A percentile compares a stretch with the other conserved stretches of the same genome.
phyloP scores from a whole-genome alignment of 2,888 invertebrate genomes.

The Herminia tarsipennalis region DNA sequence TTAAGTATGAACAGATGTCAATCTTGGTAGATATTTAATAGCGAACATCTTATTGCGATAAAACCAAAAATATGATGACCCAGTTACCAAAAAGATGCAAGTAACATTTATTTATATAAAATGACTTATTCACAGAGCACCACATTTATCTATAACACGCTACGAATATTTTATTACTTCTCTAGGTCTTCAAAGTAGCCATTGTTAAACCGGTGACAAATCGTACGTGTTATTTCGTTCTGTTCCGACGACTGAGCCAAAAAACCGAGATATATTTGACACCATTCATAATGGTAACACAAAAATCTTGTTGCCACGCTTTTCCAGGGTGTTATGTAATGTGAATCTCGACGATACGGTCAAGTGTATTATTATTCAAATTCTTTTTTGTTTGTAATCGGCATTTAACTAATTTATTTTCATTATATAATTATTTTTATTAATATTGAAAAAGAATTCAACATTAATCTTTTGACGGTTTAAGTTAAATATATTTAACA shows the following conservation, averaged over 20 bases:
- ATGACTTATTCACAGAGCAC: not conserved
- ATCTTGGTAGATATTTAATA: no score
- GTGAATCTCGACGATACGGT: constrained; percentile 7
- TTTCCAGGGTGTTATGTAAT: constrained; percentile 7
- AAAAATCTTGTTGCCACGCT: constrained; percentile 18
- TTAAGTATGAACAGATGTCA: no score
- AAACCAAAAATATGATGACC: no score
- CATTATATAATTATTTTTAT: no score
- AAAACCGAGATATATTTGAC: constrained; percentile 39
- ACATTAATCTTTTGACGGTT: no score
- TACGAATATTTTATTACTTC: constrained; percentile 21
- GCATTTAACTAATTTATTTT: no score
- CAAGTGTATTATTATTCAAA: constrained; percentile 5
- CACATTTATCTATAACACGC: constrained; percentile 9
- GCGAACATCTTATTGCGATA: no score
- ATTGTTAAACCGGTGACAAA: constrained; percentile 38
- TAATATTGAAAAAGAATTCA: no score
- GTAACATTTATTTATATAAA: not conserved
- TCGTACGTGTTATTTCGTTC: constrained; percentile 26
- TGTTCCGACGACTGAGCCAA: constrained; percentile 18
- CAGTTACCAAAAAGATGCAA: no score
- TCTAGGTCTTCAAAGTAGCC: constrained; percentile 18
- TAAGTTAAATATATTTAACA: no score
- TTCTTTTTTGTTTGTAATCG: not conserved
- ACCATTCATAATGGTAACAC: constrained; percentile 37